These are phyloP conservation scores for Peromyscus nudipes DNA, from an alignment of 2,797 vertebrate genomes.

Conservation along the genomic window DNA sequence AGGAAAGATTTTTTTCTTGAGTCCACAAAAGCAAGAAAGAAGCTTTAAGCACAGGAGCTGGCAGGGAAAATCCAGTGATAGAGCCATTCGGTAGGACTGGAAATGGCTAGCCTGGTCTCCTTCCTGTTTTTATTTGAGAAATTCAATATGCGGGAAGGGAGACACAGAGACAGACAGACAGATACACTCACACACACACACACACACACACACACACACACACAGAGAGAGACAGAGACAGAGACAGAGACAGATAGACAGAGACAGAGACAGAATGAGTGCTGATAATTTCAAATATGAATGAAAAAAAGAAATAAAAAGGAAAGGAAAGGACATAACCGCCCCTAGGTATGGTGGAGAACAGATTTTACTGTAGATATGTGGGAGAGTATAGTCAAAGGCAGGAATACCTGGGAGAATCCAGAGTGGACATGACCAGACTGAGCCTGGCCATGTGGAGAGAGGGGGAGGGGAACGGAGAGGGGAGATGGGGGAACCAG, in stretches of 20 bases:
- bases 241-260: not conserved
- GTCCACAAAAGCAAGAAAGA: slow-evolving; percentile 39
- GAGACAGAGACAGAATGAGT: not conserved
- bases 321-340: too few species aligned
- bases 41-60: slow-evolving; percentile 19
- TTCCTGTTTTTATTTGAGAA: slow-evolving; percentile 50
- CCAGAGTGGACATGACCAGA: not conserved
- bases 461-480: not conserved
- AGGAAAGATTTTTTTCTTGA: not conserved
- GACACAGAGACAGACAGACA: not conserved
- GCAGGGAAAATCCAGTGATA: slow-evolving; percentile 43
- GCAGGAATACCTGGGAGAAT: not conserved
- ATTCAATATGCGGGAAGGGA: not conserved
- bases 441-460: not conserved
- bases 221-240: too few species aligned
- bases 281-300: not conserved
- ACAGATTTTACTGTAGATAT: not conserved
- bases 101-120: slow-evolving; percentile 14
- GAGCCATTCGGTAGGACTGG: slow-evolving; percentile 1
- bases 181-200: not conserved
- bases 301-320: too few species aligned
- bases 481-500: not conserved
- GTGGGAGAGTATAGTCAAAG: not conserved
- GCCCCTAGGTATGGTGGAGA: not conserved
- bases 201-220: not conserved